phyloP scores from a whole-genome alignment of 2,888 invertebrate species.

The Platycheirus albimanus region DNA sequence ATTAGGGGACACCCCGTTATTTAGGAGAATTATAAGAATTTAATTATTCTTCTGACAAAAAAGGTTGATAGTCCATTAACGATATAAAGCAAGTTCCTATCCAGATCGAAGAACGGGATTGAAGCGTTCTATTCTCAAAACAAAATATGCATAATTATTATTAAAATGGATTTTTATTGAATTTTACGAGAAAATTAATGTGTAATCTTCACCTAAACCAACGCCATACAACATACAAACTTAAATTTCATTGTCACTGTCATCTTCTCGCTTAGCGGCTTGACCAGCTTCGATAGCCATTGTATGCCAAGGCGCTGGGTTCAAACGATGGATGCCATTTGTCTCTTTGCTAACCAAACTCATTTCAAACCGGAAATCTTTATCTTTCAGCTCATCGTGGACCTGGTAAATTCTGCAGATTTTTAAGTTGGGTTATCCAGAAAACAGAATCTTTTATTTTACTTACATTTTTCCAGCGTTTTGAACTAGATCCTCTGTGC shows the following conservation, averaged over 20 bases:
- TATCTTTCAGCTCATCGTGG: conserved; percentile 94
- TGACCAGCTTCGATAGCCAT: conserved; percentile 96
- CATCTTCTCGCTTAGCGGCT: conserved; percentile 86
- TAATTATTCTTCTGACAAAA: too few relatives aligned
- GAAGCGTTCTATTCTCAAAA: too few relatives aligned
- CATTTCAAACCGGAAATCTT: conserved; percentile 95
- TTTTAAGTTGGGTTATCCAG: background rate
- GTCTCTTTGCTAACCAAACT: conserved; percentile 95
- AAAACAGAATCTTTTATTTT: background rate
- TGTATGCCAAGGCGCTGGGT: conserved; percentile 90
- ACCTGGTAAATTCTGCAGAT: conserved; percentile 91
- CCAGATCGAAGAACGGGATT: too few relatives aligned
- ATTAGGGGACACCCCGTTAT: too few relatives aligned
- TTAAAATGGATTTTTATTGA: too few relatives aligned
- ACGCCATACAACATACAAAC: too few relatives aligned
- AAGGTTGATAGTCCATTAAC: too few relatives aligned
- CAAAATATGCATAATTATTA: too few relatives aligned
- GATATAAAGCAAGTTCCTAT: too few relatives aligned
- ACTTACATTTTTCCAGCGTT: conserved; percentile 96
- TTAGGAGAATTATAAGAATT: too few relatives aligned
- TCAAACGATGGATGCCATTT: conserved; percentile 90
- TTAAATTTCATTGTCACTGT: conserved; percentile 85
- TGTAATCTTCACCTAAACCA: too few relatives aligned
- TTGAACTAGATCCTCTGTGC: conserved; percentile 93
- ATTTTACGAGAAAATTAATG: too few relatives aligned